Evolutionary conservation across 1,140 invertebrate genomes (phyloP), one percentile per base, ranked within the genome.

Genomic region (Bombus breviceps): DNA sequence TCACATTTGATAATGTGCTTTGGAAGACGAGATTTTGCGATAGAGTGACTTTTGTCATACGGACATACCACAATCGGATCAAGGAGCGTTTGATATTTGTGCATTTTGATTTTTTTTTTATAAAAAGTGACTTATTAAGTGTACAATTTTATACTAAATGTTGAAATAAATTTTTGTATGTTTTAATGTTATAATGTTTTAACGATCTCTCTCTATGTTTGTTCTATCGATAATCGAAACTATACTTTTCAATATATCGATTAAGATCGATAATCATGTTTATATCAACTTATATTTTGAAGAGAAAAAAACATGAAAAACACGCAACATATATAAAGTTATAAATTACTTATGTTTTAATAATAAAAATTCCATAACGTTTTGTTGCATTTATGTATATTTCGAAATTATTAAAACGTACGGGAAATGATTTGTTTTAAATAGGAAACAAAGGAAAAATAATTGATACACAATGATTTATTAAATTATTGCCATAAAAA

Each of bases 1-100:
- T 94, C 91, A 73, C 94, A 95, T 86, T 94, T 95, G 1, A 95
- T 66, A 39, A 95, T 87, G 71, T 95, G 94, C 39, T 76, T 90
- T 75, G 93, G 93, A 34, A 95, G 78, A 69, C 92, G 89, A 13
- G 92, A 93, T 34, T 37, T 84, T 15, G 88, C 68, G n/a, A 94
- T 92, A 47, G 43, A 62, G 86, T 95, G 94, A 81, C 78, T 53
- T 28, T 87, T 88, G 66, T 95, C 81, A 37, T 94, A 95, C 32
- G 94, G 94, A 81, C 94, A 95, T 12, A 8, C 47, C 9, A 88
- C 28, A 57, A 88, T 25, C 0, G 77, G 37, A 25, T 89, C 64
- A 15, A 39, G 0, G 0, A 81, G 37, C 1, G 39, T 64, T 37
- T 5, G 5, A 41, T n/a, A 74, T 13, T 15, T 69, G 25, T 74